A percentile compares a stretch with the other conserved stretches of the same genome.
Evolutionary conservation across 1,140 invertebrate genomes (phyloP).

Genomic region (Riptortus pedestris): DNA sequence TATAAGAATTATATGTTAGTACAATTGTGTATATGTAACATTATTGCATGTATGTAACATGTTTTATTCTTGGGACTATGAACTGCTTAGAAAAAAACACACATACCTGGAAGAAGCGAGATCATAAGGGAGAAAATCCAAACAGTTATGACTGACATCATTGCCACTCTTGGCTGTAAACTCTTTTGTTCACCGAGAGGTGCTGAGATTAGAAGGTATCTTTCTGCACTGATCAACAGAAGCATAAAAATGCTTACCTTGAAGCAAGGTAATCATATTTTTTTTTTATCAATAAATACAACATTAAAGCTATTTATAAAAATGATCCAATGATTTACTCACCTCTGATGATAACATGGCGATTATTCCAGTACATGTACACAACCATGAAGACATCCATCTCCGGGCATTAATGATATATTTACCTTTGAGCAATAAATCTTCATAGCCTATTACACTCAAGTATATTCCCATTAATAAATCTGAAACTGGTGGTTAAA

Average conservation of each 20-base stretch:
- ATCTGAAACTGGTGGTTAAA: conserved; percentile 64
- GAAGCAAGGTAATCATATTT: not conserved
- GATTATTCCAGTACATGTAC: conserved; percentile 50
- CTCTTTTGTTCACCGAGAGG: conserved; percentile 49
- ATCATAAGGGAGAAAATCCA: conserved; percentile 54
- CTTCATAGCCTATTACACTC: conserved; percentile 55
- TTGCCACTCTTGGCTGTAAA: conserved; percentile 46
- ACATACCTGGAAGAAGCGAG: conserved; percentile 55
- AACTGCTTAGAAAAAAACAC: no score
- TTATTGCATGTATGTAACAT: no score
- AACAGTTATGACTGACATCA: conserved; percentile 43
- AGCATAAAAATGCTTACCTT: conserved; percentile 62
- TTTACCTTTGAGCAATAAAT: conserved; percentile 49
- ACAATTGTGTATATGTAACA: no score
- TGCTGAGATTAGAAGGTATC: conserved; percentile 58
- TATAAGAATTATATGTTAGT: no score
- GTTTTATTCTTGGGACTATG: no score
- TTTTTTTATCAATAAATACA: not conserved
- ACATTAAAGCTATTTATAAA: not conserved
- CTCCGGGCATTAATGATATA: conserved; percentile 51
- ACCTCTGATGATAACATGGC: conserved; percentile 62
- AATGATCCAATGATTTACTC: conserved; percentile 13
- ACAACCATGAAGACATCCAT: conserved; percentile 60
- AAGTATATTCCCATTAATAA: conserved; percentile 70
- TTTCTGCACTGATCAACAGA: conserved; percentile 64